Base-by-base conservation (phyloP, 2,888 invertebrate species). In the Calameuta filiformis region DNA sequence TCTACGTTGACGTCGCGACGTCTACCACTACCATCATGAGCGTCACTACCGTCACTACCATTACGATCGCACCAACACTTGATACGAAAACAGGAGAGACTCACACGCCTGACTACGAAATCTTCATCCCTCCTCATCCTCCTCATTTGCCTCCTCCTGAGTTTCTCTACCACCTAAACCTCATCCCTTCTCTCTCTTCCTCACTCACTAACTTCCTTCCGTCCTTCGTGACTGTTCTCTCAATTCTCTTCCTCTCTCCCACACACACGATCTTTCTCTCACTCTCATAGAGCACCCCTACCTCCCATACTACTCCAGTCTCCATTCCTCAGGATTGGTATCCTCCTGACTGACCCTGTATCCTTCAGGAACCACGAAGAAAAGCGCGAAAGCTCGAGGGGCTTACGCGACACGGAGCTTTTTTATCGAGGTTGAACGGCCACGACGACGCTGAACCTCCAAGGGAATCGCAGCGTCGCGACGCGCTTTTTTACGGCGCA, bases 401-500 rank as follows among this genome's bases (percentile, higher is more conserved):
- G 73, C 73, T 77, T 79, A 76, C 79, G 77, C 81, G 81, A 76
- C 80, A 75, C 87, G 84, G 82, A 89, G 88, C 89, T 89, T 90
- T 90, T 90, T 90, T 88, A 89, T 89, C 89, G 88, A 88, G 87
- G 82, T 79, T 80, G 77, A 71, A 78, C 79, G 71, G 73, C 76
- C 23, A 56, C 68, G 68, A 69, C 75, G 75, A 74, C 75, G 74
- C 68, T 73, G 80, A 69, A 40, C 35, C 73, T 76, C 69, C 35
- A 75, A 79, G 75, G 35, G 74, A 77, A 75, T 75, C 77, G n/a
- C 85, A 71, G 37, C 69, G 77, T 68, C 76, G 35, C 34, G 76
- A 23, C 79, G 77, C 80, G 84, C 82, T 85, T 82, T 76, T 89
- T 87, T 85, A 87, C 87, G 82, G 90, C 90, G 90, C 89, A 89